Evolutionary conservation across 1,140 invertebrate species (phyloP), one percentile per base, ranked within the genome.

Genomic region (Eulimnadia texana): DNA sequence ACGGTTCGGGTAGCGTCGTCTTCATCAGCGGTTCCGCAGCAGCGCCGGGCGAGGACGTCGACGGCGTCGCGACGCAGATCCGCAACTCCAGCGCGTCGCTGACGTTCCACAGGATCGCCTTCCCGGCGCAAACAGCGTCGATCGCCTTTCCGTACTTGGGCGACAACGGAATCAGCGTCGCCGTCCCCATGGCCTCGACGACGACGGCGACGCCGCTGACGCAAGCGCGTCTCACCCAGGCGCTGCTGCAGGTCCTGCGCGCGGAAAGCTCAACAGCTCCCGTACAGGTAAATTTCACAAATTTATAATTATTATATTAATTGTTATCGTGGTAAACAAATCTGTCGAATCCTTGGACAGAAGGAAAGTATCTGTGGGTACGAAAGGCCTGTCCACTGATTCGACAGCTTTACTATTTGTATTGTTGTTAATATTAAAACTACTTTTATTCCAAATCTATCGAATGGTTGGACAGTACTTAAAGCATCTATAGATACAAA

Each of bases 201-300:
- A 42, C 33, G 33, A 6, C 16, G 33, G 16, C 33, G 33, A 42
- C 50, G n/a, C 24, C 60, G 24, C 25, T 61, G 20, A 61, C 60
- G 1, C 60, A 61, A 16, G 51, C 60, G 24, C 60, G 53, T 28
- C 25, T 61, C 19, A 28, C 60, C 10, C 49, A 25, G 25, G 60
- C 60, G 6, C 33, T 61, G 11, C 33, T 61, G 25, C 60, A 61
- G 53, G 53, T 61, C 16, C 25, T 61, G 22, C 60, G 60, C 50
- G 11, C 20, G 23, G 51, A 61, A 22, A 50, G 53, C 27, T 10
- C 13, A 6, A 28, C 19, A 24, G 29, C 54, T 11, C 54, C 54
- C 1, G 27, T 25, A 20, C 54, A 56, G 54, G 54, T 56, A 29
- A 3, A 13, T 11, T 1, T n/a, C n/a, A n/a, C n/a, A n/a, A n/a